Conservation (phyloP, 2,113 vertebrate genomes). For the Mastomys coucha region DNA sequence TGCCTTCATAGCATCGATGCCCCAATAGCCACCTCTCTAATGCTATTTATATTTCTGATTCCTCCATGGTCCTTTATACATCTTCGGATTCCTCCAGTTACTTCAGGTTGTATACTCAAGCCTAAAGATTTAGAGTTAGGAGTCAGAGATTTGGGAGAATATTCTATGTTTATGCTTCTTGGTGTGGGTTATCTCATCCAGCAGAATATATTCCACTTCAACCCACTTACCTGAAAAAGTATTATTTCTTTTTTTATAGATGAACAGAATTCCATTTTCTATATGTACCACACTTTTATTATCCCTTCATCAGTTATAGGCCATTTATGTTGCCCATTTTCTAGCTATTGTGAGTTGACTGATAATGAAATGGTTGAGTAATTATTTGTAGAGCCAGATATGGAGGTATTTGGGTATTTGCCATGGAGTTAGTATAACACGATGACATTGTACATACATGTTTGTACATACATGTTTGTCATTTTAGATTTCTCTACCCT, state of each 20-base stretch:
- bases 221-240: background rate
- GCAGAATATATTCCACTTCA: background rate
- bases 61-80: background rate
- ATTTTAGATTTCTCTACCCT: background rate
- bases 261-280: background rate
- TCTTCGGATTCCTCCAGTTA: background rate
- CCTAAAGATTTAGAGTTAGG: too few relatives aligned
- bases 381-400: background rate
- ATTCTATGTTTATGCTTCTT: background rate
- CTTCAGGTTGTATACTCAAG: background rate
- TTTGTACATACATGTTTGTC: background rate
- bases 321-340: background rate
- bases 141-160: too few relatives aligned
- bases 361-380: background rate
- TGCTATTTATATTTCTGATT: background rate
- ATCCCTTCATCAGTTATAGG: background rate
- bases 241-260: background rate
- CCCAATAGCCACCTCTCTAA: background rate
- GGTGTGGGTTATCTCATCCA: background rate
- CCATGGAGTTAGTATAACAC: background rate
- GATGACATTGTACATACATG: background rate
- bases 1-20: background rate
- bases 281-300: background rate
- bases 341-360: background rate
- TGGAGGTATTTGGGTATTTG: background rate